Base-by-base conservation (phyloP, 2,113 vertebrate species). In the Rhodinocichla rosea region DNA sequence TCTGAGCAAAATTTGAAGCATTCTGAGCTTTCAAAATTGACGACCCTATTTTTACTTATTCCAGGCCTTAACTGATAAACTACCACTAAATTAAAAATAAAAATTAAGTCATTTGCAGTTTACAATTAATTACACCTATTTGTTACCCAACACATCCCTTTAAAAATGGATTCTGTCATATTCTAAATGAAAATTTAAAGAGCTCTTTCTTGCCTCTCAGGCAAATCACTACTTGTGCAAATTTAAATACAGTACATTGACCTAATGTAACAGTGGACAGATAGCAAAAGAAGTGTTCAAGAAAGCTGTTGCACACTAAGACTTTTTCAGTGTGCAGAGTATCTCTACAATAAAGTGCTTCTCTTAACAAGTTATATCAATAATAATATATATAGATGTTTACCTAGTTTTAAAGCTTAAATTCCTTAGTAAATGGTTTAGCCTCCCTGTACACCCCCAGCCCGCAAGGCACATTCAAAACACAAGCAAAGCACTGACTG, bases 301-400 rank as follows among this genome's bases (percentile, higher is more conserved):
- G 23, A 49, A 52, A 57, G 70, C 68, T 88, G 83, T 60, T 79
- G 74, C 64, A 85, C 55, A 78, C 47, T 78, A 49, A 60, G 69
- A 87, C 42, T 33, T 92, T 64, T 70, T 74, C 68, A 67, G 45
- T 65, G 30, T 45, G 37, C 73, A 93, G 68, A 83, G 42, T 56
- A 91, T 4, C 15, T 82, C 49, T 94, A 87, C 65, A 70, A 85
- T 94, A 95, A 95, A 91, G 95, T 96, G 95, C 95, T 87, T 94
- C 37, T 96, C 67, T 92, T 84, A 65, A 60, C 68, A 95, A 86
- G 39, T 84, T 91, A 71, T 22, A 79, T 30, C 83, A 75, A 70
- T 56, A 86, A 81, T 70, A 87, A 27, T 32, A 70, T 11, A 83
- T 32, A 70, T 11, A 87, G 53, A 55, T 67, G 33, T 53, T 89